phyloP scores from a whole-genome alignment of 2,113 vertebrate species.

The Leiothrix lutea region DNA sequence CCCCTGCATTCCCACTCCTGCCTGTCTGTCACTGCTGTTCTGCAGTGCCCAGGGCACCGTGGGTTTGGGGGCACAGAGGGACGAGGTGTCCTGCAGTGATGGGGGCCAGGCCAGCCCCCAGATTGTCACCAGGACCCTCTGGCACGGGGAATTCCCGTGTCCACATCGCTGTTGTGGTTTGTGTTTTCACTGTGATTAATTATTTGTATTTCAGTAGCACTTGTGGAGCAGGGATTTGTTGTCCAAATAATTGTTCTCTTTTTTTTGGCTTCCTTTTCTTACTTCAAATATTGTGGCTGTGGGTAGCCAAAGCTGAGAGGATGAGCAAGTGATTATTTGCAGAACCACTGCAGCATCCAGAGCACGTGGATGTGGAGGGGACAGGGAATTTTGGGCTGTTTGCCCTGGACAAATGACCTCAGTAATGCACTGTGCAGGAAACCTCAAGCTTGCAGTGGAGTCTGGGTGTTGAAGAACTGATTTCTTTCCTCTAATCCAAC shows the following conservation, averaged over 20 bases:
- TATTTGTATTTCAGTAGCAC: neutral
- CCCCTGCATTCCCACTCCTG: neutral
- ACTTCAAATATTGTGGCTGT: neutral
- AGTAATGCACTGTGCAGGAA: neutral
- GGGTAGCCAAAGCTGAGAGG: neutral
- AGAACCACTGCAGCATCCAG: neutral
- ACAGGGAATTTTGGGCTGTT: neutral
- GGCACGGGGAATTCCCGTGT: neutral
- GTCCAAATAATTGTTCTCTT: neutral
- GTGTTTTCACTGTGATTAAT: neutral
- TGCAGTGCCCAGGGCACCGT: fast-evolving
- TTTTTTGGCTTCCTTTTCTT: neutral
- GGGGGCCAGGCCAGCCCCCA: neutral
- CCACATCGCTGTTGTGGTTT: neutral
- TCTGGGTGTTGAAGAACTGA: neutral
- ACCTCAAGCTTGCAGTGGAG: neutral
- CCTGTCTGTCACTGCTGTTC: neutral
- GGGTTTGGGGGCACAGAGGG: neutral
- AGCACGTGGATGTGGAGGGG: neutral
- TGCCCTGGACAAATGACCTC: neutral
- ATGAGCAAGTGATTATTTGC: neutral
- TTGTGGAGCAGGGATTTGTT: neutral
- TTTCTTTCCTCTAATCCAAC: neutral
- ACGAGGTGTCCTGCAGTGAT: fast-evolving
- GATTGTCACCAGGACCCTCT: neutral